Conservation (phyloP, 2,113 vertebrate genomes). For the Coptodon bakossiorum region DNA sequence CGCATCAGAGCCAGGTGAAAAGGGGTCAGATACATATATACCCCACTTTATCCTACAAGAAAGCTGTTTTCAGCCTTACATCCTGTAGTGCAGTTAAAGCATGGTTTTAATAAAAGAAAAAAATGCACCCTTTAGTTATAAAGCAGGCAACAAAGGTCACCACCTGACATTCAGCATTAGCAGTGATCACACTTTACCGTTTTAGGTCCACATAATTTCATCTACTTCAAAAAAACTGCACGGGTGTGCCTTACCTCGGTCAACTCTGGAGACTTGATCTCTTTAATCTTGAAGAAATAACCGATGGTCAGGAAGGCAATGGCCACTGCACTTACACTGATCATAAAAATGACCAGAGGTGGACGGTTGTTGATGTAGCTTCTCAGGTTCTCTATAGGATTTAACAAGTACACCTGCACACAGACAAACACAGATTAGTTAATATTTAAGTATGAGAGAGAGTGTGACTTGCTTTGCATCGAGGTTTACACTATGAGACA, state of each 20-base stretch:
- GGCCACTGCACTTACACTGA: conserved; percentile 94
- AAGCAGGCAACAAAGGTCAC: background rate
- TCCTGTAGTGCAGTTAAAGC: background rate
- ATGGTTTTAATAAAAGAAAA: background rate
- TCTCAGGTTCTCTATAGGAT: conserved; percentile 94
- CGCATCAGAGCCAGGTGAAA: background rate
- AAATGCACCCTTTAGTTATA: rapidly evolving
- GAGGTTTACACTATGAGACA: rapidly evolving
- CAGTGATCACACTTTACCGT: background rate
- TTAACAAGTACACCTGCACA: conserved; percentile 75
- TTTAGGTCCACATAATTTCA: background rate
- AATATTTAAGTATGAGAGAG: background rate
- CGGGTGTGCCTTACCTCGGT: conserved; percentile 77
- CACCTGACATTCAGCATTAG: background rate
- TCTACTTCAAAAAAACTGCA: background rate
- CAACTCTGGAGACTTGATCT: conserved; percentile 96
- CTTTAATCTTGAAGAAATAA: conserved; percentile 99
- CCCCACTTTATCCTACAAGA: background rate
- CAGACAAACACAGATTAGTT: background rate
- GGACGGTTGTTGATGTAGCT: conserved; percentile 89
- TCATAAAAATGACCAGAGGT: conserved; percentile 96
- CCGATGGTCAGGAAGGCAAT: conserved; percentile 96
- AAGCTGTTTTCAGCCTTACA: background rate
- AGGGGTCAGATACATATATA: background rate
- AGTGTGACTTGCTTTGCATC: background rate